Evolutionary conservation across 2,888 invertebrate genomes (phyloP).

Genomic region (Thumatha senex): DNA sequence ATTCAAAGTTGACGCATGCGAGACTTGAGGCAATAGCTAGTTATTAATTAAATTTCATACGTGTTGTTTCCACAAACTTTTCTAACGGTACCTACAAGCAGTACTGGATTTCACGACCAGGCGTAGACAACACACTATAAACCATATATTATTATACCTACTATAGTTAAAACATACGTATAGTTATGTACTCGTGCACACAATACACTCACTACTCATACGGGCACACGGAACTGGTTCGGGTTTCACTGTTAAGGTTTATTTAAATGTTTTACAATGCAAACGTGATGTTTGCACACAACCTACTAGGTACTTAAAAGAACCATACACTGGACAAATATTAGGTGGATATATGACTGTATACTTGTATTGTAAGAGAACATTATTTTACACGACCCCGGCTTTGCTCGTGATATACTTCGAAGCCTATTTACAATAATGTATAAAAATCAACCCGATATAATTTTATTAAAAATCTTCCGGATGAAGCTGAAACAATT

Average conservation of each 20-base stretch:
- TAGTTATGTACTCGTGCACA: conserved; percentile 16
- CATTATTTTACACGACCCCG: too few relatives aligned
- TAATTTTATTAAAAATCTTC: too few relatives aligned
- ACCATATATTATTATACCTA: conserved; percentile 23
- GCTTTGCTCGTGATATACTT: too few relatives aligned
- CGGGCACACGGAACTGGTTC: conserved; percentile 42
- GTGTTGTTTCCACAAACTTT: conserved; percentile 25
- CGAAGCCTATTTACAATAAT: too few relatives aligned
- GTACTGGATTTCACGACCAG: conserved; percentile 17
- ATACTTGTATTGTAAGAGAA: too few relatives aligned
- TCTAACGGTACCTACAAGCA: conserved; percentile 30
- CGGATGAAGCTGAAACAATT: too few relatives aligned
- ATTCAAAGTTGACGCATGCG: too few relatives aligned
- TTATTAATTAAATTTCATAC: too few relatives aligned
- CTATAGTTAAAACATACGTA: conserved; percentile 1
- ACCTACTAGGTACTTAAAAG: conserved; percentile 16
- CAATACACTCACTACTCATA: conserved; percentile 30
- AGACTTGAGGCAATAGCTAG: too few relatives aligned
- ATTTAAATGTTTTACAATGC: conserved; percentile 50
- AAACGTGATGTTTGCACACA: conserved; percentile 54
- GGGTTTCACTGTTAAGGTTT: conserved; percentile 48
- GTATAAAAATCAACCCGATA: too few relatives aligned
- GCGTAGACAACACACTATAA: conserved; percentile 35
- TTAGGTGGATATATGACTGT: too few relatives aligned
- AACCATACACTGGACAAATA: conserved; percentile 21